Conservation (phyloP, 2,797 vertebrate species). For the Sarcophilus harrisii region DNA sequence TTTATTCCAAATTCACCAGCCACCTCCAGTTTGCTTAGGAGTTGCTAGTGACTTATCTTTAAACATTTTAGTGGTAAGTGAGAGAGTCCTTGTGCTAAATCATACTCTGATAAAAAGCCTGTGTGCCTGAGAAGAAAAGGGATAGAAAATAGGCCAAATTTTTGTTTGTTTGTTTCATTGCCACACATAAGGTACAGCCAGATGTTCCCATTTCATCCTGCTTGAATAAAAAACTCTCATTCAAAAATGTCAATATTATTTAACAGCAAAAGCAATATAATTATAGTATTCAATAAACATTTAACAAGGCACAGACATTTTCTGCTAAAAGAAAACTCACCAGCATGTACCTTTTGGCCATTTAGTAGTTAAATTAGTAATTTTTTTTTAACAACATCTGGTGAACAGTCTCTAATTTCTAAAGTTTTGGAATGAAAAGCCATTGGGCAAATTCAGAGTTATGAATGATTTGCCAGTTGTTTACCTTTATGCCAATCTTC, state of each 20-base stretch:
- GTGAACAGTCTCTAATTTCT: constrained; percentile 88
- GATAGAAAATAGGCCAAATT: constrained; percentile 70
- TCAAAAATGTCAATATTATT: constrained; percentile 87
- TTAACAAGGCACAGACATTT: constrained; percentile 88
- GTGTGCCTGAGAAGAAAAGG: constrained; percentile 68
- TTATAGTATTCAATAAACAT: constrained; percentile 87
- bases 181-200: constrained; percentile 82
- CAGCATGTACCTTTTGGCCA: constrained; percentile 85
- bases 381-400: constrained; percentile 86
- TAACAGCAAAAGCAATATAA: constrained; percentile 87
- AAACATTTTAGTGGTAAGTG: constrained; percentile 81
- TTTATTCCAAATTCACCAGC: constrained; percentile 75
- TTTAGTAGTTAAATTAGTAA: constrained; percentile 87
- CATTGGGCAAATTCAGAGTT: constrained; percentile 80
- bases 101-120: constrained; percentile 74
- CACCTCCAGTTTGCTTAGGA: constrained; percentile 70
- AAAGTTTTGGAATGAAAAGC: constrained; percentile 84
- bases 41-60: constrained; percentile 79
- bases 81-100: constrained; percentile 80
- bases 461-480: constrained; percentile 86
- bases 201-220: constrained; percentile 83
- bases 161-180: constrained; percentile 76
- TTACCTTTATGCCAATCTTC: constrained; percentile 88
- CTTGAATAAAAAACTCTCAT: constrained; percentile 80
- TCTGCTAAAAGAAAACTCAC: constrained; percentile 83